Percentiles rank a stretch among this genome's conserved stretches.
Evolutionary conservation across 2,113 vertebrate genomes (phyloP).

Genomic region (Chroicocephalus ridibundus): DNA sequence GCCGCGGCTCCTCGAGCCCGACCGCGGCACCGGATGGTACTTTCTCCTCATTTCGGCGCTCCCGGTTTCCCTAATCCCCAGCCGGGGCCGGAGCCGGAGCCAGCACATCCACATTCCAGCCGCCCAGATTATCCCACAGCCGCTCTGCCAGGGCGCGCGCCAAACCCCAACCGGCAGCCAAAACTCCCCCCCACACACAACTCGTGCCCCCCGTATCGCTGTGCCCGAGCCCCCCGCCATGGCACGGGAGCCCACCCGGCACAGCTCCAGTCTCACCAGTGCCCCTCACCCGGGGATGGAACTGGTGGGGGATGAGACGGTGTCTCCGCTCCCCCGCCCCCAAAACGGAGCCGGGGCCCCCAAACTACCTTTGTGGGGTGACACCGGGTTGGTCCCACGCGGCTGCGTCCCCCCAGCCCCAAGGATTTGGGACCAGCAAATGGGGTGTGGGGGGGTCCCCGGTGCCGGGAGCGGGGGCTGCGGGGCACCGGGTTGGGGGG

Average conservation of each 20-base stretch:
- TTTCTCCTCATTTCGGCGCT: neutral
- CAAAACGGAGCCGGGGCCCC: neutral
- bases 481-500: too few species aligned
- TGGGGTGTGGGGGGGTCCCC: accelerated
- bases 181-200: neutral
- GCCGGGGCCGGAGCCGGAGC: neutral
- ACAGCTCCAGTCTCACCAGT: neutral
- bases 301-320: neutral
- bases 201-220: too few species aligned
- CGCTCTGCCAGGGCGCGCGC: neutral
- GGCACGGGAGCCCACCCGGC: neutral
- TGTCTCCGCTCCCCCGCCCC: accelerated
- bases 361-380: neutral
- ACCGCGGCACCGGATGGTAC: accelerated
- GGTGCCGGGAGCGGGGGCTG: neutral
- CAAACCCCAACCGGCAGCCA: neutral
- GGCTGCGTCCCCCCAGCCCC: neutral
- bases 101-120: constrained; percentile 58
- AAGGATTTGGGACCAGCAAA: too few species aligned
- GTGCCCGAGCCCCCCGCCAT: neutral
- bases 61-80: neutral
- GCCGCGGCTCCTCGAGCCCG: neutral
- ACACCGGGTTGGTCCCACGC: neutral
- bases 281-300: neutral
- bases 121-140: constrained; percentile 10